Evolutionary conservation across 2,797 vertebrate species (phyloP), one percentile per base, ranked within the genome.

Genomic region (Luscinia megarhynchos): DNA sequence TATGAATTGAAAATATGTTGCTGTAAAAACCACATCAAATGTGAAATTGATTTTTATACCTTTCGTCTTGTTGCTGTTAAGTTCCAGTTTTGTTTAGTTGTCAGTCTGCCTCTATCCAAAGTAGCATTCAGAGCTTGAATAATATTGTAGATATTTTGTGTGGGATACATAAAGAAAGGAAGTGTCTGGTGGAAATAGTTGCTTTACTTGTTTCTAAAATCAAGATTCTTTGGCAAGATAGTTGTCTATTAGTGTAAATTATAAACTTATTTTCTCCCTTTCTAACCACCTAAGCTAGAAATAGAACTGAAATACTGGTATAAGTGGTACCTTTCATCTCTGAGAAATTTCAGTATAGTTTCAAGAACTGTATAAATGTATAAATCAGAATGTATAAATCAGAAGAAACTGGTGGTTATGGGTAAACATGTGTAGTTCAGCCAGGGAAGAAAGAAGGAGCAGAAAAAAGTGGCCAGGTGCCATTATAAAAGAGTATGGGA

Each of bases 391-490:
- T 2, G 0, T 43, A 2, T 46, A 38, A 61, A 54, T 72, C 18
- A n/a, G 45, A 26, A 77, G 57, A 61, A 86, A 36, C 11, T 36
- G 19, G 4, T 69, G 5, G 26, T 53, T 83, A 24, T 6, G 3
- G 11, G 9, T 63, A 3, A 38, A 29, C 4, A 2, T 64, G 8
- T 0, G 0, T 64, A 79, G 32, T 81, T 74, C 62, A 91, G 50
- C 13, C n/a, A 84, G 61, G 41, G 41, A 83, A 70, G n/a, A 36
- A 50, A 77, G 32, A 40, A 58, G 3, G 15, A 51, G 22, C 51
- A 38, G 68, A 53, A 69, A 38, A 34, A 80, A 75, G 50, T 81
- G 41, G 27, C 18, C 46, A 38, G 29, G n/a, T 70, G 32, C 50
- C 21, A 12, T 48, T 58, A 1, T 46, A 34, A 59, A 67, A 59